These are phyloP conservation scores for Illadopsis cleaveri DNA, from an alignment of 2,113 vertebrate genomes.

Conservation along the genomic window DNA sequence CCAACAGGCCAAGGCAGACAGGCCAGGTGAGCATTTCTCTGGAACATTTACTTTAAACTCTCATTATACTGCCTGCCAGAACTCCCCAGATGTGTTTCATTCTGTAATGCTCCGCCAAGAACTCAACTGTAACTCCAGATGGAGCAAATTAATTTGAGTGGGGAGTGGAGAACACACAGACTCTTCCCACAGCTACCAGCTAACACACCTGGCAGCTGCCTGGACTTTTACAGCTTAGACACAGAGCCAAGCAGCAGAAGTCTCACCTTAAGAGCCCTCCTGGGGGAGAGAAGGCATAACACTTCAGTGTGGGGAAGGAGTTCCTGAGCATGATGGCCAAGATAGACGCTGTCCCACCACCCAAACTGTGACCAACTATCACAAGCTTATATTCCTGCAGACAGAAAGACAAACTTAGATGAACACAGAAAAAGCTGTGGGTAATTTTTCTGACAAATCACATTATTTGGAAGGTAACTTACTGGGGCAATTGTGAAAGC, in stretches of 20 bases:
- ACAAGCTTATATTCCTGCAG: slow-evolving; percentile 91
- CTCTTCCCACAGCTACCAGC: background rate
- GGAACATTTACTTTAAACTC: background rate
- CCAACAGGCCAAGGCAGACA: background rate
- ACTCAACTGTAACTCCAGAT: fast-evolving
- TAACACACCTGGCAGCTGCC: background rate
- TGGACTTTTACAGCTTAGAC: background rate
- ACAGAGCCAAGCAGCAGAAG: background rate
- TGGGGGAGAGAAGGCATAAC: slow-evolving; percentile 94
- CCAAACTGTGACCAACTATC: slow-evolving; percentile 94
- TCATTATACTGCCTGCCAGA: background rate
- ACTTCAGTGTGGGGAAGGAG: slow-evolving; percentile 81
- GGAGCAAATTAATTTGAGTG: background rate
- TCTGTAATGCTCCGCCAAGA: background rate
- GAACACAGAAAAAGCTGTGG: background rate
- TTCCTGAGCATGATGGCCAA: slow-evolving; percentile 83
- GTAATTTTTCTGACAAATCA: background rate
- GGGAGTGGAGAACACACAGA: background rate
- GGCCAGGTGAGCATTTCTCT: background rate
- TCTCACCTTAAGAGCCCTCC: slow-evolving; percentile 91
- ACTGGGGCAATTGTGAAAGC: slow-evolving; percentile 91
- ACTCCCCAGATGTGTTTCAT: background rate
- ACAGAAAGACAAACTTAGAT: background rate
- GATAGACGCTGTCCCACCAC: slow-evolving; percentile 86
- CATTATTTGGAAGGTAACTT: slow-evolving; percentile 54